A percentile compares a stretch with the other conserved stretches of the same genome.
Evolutionary conservation across 2,888 invertebrate species (phyloP).

Genomic region (Drosophila robusta): DNA sequence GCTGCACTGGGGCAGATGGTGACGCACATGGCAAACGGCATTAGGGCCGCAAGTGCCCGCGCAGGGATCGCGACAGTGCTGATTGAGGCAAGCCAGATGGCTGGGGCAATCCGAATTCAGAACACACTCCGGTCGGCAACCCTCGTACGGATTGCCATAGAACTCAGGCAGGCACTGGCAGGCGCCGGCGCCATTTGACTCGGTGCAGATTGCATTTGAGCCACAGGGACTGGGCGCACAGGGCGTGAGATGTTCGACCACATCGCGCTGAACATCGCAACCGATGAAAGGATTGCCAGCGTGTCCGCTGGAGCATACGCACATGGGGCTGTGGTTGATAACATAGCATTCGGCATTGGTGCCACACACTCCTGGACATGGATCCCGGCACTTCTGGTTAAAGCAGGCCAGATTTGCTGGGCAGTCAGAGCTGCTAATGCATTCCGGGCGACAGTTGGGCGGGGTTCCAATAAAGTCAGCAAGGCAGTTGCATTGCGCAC

Average conservation of each 20-base stretch:
- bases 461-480: constrained; percentile 90
- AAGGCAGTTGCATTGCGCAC: constrained; percentile 90
- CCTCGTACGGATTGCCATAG: constrained; percentile 91
- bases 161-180: constrained; percentile 90
- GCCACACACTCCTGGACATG: constrained; percentile 90
- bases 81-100: constrained; percentile 89
- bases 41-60: constrained; percentile 91
- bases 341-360: constrained; percentile 87
- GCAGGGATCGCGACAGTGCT: constrained; percentile 92
- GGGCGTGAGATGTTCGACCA: constrained; percentile 84
- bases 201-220: constrained; percentile 90
- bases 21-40: constrained; percentile 90
- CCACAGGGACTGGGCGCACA: constrained; percentile 92
- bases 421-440: constrained; percentile 92
- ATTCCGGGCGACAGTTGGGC: constrained; percentile 91
- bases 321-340: constrained; percentile 88
- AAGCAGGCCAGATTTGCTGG: constrained; percentile 90
- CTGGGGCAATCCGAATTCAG: constrained; percentile 90
- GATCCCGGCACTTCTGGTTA: constrained; percentile 90
- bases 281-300: constrained; percentile 87
- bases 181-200: constrained; percentile 87
- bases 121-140: constrained; percentile 91
- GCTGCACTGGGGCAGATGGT: constrained; percentile 89
- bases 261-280: constrained; percentile 65
- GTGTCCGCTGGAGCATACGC: constrained; percentile 86